phyloP scores from a whole-genome alignment of 1,140 invertebrate genomes.

The Ips nitidus region DNA sequence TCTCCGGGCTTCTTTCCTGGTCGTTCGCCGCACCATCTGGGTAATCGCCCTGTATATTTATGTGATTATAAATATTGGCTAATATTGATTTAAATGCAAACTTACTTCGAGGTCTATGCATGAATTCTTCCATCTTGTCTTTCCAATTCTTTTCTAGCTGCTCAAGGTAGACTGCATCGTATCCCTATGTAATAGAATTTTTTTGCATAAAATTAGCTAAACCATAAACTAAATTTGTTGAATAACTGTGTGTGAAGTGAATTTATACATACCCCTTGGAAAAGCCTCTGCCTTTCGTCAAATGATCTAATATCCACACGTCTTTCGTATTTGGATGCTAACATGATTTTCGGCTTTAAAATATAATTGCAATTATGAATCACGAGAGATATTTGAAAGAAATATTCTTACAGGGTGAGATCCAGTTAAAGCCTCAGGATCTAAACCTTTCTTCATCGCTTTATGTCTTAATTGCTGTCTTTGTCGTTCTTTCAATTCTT shows the following conservation, averaged over 20 bases:
- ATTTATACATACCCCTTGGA: conserved; percentile 84
- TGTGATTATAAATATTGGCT: no score
- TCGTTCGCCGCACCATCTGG: conserved; percentile 91
- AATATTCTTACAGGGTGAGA: conserved; percentile 84
- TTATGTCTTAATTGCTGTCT: conserved; percentile 96
- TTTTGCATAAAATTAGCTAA: conserved; percentile 8
- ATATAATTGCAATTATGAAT: conserved; percentile 19
- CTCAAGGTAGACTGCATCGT: conserved; percentile 77
- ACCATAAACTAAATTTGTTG: background rate
- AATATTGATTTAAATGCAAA: conserved; percentile 35
- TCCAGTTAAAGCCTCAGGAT: conserved; percentile 92
- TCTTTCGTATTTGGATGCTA: conserved; percentile 98
- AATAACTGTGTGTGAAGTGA: no score
- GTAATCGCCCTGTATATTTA: conserved; percentile 71
- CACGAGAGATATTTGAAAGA: background rate
- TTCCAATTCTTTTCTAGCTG: conserved; percentile 81
- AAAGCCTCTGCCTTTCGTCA: conserved; percentile 93
- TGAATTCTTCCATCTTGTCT: conserved; percentile 81
- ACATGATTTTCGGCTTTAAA: conserved; percentile 94
- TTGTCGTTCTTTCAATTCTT: conserved; percentile 97
- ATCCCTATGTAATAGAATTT: conserved; percentile 63
- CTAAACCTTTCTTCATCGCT: conserved; percentile 93
- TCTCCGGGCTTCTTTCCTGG: conserved; percentile 88
- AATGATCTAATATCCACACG: conserved; percentile 97
- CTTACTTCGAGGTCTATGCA: conserved; percentile 88